These are phyloP conservation scores for Epizoanthus illoricatus DNA, from an alignment of 92 coral and sea anemone genomes.

Conservation along the genomic window DNA sequence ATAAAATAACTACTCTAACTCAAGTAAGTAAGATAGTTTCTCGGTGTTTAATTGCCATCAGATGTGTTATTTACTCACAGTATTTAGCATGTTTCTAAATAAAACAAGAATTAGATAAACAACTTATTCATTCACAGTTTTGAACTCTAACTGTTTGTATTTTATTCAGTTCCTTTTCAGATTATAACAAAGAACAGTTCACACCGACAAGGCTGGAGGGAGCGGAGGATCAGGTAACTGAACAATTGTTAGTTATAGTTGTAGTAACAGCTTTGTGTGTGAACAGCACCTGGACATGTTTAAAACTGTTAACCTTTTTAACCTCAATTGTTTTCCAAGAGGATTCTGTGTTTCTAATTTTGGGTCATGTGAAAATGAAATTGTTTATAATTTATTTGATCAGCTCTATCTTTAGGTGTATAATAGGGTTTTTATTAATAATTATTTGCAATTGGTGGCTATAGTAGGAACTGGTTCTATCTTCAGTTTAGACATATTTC, in stretches of 20 bases:
- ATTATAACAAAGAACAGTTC: conserved; percentile 96
- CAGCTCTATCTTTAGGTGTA: too few species aligned
- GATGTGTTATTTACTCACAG: background rate
- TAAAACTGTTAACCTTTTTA: too few species aligned
- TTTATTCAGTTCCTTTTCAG: conserved; percentile 78
- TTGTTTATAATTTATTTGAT: too few species aligned
- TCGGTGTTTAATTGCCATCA: background rate
- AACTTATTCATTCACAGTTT: background rate
- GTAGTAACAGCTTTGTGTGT: background rate
- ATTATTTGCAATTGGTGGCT: too few species aligned
- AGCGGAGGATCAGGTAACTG: conserved; percentile 84
- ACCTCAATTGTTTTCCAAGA: too few species aligned
- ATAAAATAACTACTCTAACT: too few species aligned
- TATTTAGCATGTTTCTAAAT: background rate
- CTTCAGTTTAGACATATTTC: too few species aligned
- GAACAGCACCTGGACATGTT: background rate
- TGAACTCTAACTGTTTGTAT: background rate
- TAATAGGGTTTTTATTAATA: too few species aligned
- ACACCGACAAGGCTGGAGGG: conserved; percentile 91
- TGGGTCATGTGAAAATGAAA: too few species aligned
- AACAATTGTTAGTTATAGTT: background rate
- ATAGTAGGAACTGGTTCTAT: too few species aligned
- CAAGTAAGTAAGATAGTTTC: too few species aligned
- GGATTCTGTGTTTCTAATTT: too few species aligned
- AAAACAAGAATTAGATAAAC: background rate